These are phyloP conservation scores for Sylvicola fuscatus DNA, from an alignment of 2,888 invertebrate genomes.

Conservation along the genomic window DNA sequence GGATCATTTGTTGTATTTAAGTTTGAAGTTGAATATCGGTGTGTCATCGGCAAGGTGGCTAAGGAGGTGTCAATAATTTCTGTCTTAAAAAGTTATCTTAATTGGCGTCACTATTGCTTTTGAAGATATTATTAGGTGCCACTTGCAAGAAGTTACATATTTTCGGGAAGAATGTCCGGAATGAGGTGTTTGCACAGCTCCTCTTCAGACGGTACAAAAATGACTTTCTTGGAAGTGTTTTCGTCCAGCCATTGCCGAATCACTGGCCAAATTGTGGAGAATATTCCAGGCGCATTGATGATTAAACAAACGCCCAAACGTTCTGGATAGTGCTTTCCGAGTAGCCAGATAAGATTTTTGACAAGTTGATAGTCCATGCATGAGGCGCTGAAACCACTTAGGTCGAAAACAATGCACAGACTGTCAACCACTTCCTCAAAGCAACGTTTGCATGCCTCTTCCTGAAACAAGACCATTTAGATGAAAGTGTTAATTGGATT, in stretches of 20 bases:
- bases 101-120: no score
- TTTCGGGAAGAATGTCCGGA: conserved; percentile 54
- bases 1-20: no score
- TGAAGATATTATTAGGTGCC: no score
- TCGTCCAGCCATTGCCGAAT: conserved; percentile 61
- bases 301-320: conserved; percentile 55
- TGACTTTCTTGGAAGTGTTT: conserved; percentile 55
- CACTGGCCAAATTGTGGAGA: conserved; percentile 58
- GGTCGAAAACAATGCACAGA: conserved; percentile 58
- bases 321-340: conserved; percentile 59
- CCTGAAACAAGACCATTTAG: conserved; percentile 25
- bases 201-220: conserved; percentile 45
- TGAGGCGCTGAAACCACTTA: conserved; percentile 47
- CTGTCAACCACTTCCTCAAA: conserved; percentile 63
- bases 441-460: conserved; percentile 54
- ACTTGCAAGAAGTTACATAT: conserved; percentile 37
- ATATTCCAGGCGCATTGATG: conserved; percentile 50
- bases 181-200: conserved; percentile 53
- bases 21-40: no score
- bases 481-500: not conserved
- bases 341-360: conserved; percentile 57
- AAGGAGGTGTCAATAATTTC: no score
- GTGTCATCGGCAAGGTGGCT: no score
- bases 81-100: no score
- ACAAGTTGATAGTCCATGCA: conserved; percentile 67